Conservation (phyloP, 64 coral and sea anemone genomes). For the Dendrophyllia cribrosa region DNA sequence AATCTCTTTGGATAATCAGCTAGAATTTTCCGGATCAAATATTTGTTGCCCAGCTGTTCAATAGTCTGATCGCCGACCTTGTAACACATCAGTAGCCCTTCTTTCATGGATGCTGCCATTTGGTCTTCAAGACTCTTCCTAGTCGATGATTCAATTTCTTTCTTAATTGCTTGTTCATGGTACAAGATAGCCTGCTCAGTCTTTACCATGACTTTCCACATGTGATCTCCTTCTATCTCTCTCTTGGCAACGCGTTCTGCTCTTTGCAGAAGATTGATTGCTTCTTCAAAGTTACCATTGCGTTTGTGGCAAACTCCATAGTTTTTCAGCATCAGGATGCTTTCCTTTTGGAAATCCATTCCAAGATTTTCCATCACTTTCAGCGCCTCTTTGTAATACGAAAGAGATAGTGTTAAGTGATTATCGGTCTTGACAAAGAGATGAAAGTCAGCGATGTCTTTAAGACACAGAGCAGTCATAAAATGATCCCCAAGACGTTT, state of each 20-base stretch:
- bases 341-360: not conserved
- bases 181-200: not conserved
- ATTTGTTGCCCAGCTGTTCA: not conserved
- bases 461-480: conserved; percentile 4
- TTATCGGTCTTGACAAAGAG: not conserved
- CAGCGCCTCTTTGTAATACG: not conserved
- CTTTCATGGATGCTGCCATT: not conserved
- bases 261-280: not conserved
- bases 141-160: not conserved
- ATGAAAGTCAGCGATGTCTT: conserved; percentile 32
- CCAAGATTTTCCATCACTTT: not conserved
- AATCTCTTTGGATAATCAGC: not conserved
- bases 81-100: not conserved
- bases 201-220: not conserved
- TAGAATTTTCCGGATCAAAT: not conserved
- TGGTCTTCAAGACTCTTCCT: not conserved
- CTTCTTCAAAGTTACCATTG: not conserved
- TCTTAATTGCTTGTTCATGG: not conserved
- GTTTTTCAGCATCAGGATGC: conserved; percentile 24
- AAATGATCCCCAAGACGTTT: conserved; percentile 20
- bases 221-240: not conserved
- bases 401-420: not conserved
- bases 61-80: not conserved
- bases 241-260: not conserved
- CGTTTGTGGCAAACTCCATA: not conserved